Percentiles rank a stretch among this genome's conserved stretches.
Conservation (phyloP, 2,797 vertebrate genomes). For the Sardinella longiceps region DNA sequence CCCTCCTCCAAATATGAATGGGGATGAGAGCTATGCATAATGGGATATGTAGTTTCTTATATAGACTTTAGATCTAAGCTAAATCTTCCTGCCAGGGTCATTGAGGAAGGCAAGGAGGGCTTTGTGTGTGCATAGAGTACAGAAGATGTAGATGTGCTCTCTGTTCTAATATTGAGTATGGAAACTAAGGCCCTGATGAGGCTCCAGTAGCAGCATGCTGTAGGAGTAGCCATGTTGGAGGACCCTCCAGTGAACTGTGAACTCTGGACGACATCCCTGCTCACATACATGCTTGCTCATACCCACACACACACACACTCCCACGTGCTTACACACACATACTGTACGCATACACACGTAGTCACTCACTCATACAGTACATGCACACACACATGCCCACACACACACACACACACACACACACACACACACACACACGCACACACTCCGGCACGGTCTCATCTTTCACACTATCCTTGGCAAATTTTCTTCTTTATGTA, state of each 20-base stretch:
- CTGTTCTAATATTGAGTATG: neutral
- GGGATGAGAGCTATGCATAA: neutral
- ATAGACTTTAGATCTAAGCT: neutral
- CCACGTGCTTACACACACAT: neutral
- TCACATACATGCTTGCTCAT: conserved; percentile 25
- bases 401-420: neutral
- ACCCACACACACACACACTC: neutral
- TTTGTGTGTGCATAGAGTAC: neutral
- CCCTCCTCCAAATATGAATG: neutral
- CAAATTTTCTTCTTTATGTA: conserved; percentile 45
- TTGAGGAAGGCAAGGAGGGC: neutral
- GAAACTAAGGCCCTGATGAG: neutral
- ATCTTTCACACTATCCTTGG: conserved; percentile 53
- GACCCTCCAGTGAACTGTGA: conserved; percentile 17
- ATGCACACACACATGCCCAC: neutral
- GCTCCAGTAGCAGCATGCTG: neutral
- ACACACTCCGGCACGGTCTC: conserved; percentile 19
- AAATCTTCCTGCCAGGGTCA: neutral
- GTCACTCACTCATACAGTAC: no score
- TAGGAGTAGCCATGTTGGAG: neutral
- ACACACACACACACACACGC: conserved; percentile 7
- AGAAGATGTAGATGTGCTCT: neutral
- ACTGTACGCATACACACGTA: no score
- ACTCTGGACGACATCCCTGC: conserved; percentile 44
- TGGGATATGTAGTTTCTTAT: conserved; percentile 6